These are phyloP conservation scores for Erythrolamprus reginae DNA, from an alignment of 2,113 vertebrate genomes.

Conservation along the genomic window DNA sequence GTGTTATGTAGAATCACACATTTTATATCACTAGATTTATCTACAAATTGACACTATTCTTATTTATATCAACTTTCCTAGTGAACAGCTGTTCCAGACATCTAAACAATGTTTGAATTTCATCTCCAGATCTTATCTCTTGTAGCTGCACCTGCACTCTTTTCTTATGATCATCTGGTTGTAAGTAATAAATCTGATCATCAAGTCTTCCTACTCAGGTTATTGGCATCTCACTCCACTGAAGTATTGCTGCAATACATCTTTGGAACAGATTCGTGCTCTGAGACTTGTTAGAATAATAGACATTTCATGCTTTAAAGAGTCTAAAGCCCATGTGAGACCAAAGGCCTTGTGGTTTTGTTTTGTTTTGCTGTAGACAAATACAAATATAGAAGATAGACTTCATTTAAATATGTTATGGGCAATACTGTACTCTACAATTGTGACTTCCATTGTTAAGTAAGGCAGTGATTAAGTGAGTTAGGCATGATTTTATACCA, in stretches of 20 bases:
- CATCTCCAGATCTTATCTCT: not conserved
- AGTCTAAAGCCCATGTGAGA: not conserved
- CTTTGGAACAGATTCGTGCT: constrained; percentile 15
- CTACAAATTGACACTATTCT: not conserved
- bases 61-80: constrained; percentile 26
- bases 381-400: not conserved
- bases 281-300: constrained; percentile 28
- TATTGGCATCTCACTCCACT: constrained; percentile 30
- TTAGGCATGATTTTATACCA: not conserved
- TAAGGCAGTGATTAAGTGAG: not conserved
- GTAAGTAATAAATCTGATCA: not conserved
- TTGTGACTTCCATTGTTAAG: not conserved
- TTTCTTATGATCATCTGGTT: not conserved
- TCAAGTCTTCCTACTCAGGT: not conserved
- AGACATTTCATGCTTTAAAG: constrained; percentile 5
- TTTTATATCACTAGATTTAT: fast-evolving
- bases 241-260: not conserved
- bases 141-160: constrained; percentile 17
- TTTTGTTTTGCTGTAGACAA: not conserved
- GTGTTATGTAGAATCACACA: not conserved
- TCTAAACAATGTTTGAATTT: not conserved
- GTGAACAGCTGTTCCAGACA: constrained; percentile 4
- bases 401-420: not conserved
- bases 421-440: not conserved
- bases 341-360: not conserved